Percentiles rank a stretch among this genome's conserved stretches.
phyloP scores from a whole-genome alignment of 2,113 vertebrate species.

The Coreoperca whiteheadi region DNA sequence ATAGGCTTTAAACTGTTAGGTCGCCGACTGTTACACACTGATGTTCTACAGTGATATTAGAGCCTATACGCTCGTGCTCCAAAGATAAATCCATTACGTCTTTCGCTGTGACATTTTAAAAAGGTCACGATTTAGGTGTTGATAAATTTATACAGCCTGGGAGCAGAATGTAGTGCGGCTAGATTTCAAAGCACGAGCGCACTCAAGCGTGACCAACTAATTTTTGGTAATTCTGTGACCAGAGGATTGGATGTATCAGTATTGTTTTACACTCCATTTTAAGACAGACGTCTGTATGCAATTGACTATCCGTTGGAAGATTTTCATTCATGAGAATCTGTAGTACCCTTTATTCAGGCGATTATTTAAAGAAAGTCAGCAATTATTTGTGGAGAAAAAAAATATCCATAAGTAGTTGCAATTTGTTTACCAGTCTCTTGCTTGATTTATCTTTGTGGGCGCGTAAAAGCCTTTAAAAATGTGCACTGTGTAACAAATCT shows the following conservation, averaged over 20 bases:
- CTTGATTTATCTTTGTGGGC: neutral
- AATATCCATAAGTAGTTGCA: neutral
- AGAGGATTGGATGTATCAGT: neutral
- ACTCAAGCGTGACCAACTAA: constrained; percentile 8
- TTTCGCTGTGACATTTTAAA: constrained; percentile 63
- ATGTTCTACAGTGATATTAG: constrained; percentile 19
- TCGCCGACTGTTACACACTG: neutral
- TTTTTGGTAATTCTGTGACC: constrained; percentile 25
- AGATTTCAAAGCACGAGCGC: constrained; percentile 15
- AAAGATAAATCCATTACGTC: constrained; percentile 54
- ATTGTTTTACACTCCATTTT: neutral
- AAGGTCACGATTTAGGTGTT: constrained; percentile 71
- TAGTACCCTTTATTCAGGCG: neutral
- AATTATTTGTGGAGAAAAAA: neutral
- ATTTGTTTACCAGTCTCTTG: neutral
- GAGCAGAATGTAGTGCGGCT: constrained; percentile 9
- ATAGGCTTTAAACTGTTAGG: neutral
- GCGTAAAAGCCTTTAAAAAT: constrained; percentile 19
- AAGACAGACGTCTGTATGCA: neutral
- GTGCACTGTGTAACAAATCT: constrained; percentile 1
- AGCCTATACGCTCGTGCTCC: neutral
- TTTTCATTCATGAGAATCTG: neutral
- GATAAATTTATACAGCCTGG: constrained; percentile 49
- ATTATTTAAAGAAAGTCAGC: neutral
- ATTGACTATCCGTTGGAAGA: neutral